Conservation (phyloP, 2,888 invertebrate species). For the Drosophila ustulata region DNA sequence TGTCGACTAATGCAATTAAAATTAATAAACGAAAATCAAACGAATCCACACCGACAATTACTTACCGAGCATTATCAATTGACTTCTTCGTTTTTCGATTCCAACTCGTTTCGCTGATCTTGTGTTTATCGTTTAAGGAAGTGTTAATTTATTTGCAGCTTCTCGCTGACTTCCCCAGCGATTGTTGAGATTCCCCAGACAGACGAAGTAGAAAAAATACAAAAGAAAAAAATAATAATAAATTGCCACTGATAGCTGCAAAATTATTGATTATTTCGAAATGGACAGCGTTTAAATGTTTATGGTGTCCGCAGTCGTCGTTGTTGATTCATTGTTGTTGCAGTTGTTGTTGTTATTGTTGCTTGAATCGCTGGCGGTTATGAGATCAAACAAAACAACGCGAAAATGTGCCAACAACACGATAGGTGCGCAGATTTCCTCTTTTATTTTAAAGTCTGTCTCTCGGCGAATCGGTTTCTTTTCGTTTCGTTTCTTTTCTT, state of each 20-base stretch:
- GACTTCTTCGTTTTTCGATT: slow-evolving; percentile 42
- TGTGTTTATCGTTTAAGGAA: slow-evolving; percentile 80
- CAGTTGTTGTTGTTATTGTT: slow-evolving; percentile 45
- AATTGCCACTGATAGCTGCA: slow-evolving; percentile 79
- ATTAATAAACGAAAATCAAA: slow-evolving; percentile 75
- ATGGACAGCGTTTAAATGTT: slow-evolving; percentile 79
- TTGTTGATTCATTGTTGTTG: slow-evolving; percentile 37
- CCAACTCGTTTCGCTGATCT: slow-evolving; percentile 45
- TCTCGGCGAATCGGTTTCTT: slow-evolving; percentile 34
- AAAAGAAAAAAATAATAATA: slow-evolving; percentile 59
- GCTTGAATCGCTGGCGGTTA: slow-evolving; percentile 72
- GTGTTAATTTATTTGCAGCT: slow-evolving; percentile 80
- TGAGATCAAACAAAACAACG: slow-evolving; percentile 81
- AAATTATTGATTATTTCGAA: slow-evolving; percentile 81
- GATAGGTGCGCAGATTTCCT: slow-evolving; percentile 68
- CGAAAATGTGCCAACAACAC: slow-evolving; percentile 78
- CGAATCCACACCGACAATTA: slow-evolving; percentile 50
- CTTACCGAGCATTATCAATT: slow-evolving; percentile 27
- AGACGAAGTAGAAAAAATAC: slow-evolving; percentile 17
- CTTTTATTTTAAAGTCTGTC: slow-evolving; percentile 49
- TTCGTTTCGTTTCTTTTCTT: slow-evolving; percentile 8
- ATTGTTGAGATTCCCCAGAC: slow-evolving; percentile 38
- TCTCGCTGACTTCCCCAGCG: slow-evolving; percentile 17
- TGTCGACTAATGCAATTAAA: slow-evolving; percentile 66
- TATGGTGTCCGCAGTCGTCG: slow-evolving; percentile 65